Percentiles rank a stretch among this genome's conserved stretches.
Evolutionary conservation across 2,113 vertebrate genomes (phyloP).

Genomic region (Casuarius casuarius): DNA sequence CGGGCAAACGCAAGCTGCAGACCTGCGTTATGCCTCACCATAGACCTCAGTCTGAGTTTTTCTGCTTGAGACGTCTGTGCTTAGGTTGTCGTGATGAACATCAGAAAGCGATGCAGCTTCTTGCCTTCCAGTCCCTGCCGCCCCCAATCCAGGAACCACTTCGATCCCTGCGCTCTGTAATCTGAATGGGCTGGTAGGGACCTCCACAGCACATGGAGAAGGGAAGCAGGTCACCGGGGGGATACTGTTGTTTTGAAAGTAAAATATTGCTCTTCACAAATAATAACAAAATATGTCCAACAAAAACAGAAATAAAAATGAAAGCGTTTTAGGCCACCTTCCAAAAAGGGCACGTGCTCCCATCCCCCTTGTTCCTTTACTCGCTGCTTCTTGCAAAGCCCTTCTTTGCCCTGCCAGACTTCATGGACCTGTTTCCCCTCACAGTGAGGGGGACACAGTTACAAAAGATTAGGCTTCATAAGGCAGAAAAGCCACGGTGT

Average conservation of each 20-base stretch:
- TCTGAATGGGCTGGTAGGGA: not conserved
- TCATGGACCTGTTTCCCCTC: not conserved
- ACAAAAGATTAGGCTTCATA: not conserved
- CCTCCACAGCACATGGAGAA: not conserved
- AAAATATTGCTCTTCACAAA: not conserved
- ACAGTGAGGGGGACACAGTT: fast-evolving
- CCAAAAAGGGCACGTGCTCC: not conserved
- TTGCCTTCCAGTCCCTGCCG: not conserved
- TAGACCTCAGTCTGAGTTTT: not conserved
- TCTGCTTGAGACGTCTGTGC: not conserved
- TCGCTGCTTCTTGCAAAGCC: not conserved
- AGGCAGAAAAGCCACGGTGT: not conserved
- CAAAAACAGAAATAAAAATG: not conserved
- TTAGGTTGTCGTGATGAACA: not conserved
- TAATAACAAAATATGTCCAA: not conserved
- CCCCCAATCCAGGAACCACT: too few species aligned
- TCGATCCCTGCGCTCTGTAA: fast-evolving
- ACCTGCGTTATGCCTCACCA: not conserved
- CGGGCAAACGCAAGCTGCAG: not conserved
- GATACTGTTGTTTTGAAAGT: not conserved
- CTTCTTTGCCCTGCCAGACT: not conserved
- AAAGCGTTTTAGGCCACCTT: not conserved
- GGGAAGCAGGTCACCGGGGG: not conserved
- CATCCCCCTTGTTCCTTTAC: not conserved
- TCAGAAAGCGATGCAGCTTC: not conserved